These are phyloP conservation scores for Agrilus mali DNA, from an alignment of 2,888 invertebrate genomes.

Conservation along the genomic window DNA sequence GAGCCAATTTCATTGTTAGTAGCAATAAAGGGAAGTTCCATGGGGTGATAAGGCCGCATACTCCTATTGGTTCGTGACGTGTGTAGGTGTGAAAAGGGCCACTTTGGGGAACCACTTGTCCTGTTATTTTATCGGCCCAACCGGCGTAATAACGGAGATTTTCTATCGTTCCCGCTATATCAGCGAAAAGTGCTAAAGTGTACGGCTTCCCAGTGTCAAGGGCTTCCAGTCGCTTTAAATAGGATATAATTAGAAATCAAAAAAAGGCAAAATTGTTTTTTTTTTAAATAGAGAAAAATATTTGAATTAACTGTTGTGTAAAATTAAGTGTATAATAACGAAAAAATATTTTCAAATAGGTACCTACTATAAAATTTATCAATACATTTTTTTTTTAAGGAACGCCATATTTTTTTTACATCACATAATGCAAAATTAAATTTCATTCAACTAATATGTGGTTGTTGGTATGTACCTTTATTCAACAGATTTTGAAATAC, in stretches of 20 bases:
- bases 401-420: too few species aligned
- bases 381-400: too few species aligned
- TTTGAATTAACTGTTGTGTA: too few species aligned
- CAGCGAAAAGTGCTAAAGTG: constrained; percentile 53
- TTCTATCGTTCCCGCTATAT: constrained; percentile 47
- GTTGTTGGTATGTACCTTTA: too few species aligned
- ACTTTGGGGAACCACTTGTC: constrained; percentile 59
- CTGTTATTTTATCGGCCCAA: constrained; percentile 82
- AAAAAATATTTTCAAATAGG: too few species aligned
- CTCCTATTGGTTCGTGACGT: constrained; percentile 85
- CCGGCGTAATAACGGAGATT: constrained; percentile 82
- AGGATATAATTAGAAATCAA: constrained; percentile 1
- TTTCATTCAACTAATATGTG: too few species aligned
- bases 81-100: constrained; percentile 76
- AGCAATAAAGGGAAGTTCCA: constrained; percentile 92
- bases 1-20: constrained; percentile 86
- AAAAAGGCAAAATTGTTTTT: too few species aligned
- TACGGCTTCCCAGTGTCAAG: constrained; percentile 92
- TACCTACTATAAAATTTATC: too few species aligned
- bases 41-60: constrained; percentile 87
- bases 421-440: too few species aligned
- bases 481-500: too few species aligned
- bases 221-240: constrained; percentile 72
- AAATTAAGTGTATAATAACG: too few species aligned
- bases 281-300: too few species aligned